phyloP scores from a whole-genome alignment of 2,113 vertebrate species.

The Pithys albifrons region DNA sequence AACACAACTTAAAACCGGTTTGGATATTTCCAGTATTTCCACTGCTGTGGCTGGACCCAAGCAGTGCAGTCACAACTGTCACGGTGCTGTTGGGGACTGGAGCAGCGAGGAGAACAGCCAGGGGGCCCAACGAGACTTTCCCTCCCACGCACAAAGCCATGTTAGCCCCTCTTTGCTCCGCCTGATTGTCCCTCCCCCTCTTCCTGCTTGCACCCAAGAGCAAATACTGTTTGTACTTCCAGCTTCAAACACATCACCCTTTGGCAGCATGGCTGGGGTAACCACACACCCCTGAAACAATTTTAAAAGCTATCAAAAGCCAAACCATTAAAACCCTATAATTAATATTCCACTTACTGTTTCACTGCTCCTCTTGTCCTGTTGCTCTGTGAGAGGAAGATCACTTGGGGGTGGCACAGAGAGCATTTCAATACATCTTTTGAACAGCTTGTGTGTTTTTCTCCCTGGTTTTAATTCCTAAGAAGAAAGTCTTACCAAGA shows the following conservation, averaged over 20 bases:
- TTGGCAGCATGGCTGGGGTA: not conserved
- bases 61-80: not conserved
- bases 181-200: not conserved
- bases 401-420: not conserved
- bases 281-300: not conserved
- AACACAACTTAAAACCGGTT: not conserved
- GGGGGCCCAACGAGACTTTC: rapidly evolving
- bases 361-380: not conserved
- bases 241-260: not conserved
- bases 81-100: rapidly evolving
- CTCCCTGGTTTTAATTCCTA: not conserved
- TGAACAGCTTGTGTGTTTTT: not conserved
- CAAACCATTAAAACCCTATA: not conserved
- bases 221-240: not conserved
- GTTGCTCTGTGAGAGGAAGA: not conserved
- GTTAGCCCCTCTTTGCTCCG: not conserved
- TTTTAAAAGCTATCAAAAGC: not conserved
- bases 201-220: not conserved
- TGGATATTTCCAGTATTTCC: not conserved
- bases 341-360: not conserved
- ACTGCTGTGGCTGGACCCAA: not conserved
- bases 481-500: not conserved
- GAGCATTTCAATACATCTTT: not conserved
- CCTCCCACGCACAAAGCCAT: rapidly evolving
- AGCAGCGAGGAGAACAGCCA: not conserved